A percentile compares a stretch with the other conserved stretches of the same genome.
Conservation (phyloP, 2,113 vertebrate species). For the Tringa solitaria region DNA sequence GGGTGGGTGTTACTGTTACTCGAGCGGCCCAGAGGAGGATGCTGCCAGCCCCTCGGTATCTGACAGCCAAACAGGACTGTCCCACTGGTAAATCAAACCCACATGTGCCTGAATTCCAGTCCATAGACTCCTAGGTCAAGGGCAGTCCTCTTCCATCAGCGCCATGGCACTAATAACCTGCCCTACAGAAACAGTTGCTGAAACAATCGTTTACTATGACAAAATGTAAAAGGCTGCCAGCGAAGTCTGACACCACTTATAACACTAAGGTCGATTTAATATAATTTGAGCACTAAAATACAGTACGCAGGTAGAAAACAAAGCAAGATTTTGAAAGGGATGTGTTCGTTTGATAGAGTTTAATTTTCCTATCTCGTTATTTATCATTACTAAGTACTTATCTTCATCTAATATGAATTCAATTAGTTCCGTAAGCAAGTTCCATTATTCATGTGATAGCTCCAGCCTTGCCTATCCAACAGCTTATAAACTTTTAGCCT, state of each 20-base stretch:
- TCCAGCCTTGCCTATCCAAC: conserved; percentile 48
- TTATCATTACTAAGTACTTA: conserved; percentile 45
- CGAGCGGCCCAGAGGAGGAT: not conserved
- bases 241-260: not conserved
- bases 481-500: conserved; percentile 66
- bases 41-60: conserved; percentile 31
- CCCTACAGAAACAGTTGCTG: not conserved
- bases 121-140: conserved; percentile 59
- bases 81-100: conserved; percentile 45
- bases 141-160: conserved; percentile 69
- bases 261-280: not conserved
- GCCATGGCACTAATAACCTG: not conserved
- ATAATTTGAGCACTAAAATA: not conserved
- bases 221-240: conserved; percentile 36
- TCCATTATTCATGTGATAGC: conserved; percentile 69
- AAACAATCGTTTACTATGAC: conserved; percentile 25
- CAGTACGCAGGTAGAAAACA: not conserved
- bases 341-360: not conserved
- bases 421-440: conserved; percentile 70
- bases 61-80: conserved; percentile 28
- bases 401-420: conserved; percentile 68
- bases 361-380: conserved; percentile 28
- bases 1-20: not conserved
- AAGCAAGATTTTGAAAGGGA: not conserved
- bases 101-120: conserved; percentile 51